Evolutionary conservation across 2,888 invertebrate species (phyloP), one percentile per base, ranked within the genome.

Genomic region (Pantelozetes paolii): DNA sequence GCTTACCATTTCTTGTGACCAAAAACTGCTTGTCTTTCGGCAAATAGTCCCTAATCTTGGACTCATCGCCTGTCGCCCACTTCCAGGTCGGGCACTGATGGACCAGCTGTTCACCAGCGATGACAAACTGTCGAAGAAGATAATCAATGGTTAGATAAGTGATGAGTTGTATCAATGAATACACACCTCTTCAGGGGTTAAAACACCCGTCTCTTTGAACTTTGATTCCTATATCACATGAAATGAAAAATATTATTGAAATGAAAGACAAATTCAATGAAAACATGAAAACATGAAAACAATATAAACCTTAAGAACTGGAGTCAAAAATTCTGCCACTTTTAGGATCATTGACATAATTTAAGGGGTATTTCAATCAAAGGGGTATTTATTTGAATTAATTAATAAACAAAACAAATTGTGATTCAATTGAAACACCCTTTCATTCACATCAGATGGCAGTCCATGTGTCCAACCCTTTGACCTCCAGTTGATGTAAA

Each of bases 81-180:
- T 95, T 93, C 99, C 99, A 99, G 0, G 99, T 98, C 0, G 99
- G 98, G 81, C 98, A 99, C 82, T 98, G 97, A 83, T 99, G 97
- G 0, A 98, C 97, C 74, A 99, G 84, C 83, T 99, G 98, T 81
- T 99, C 98, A 1, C 99, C 99, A 26, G 99, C 98, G 3, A 91
- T 94, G 3, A 99, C 93, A 86, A 98, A 99, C 85, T 86, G 78
- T 11, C 2, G 8, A 45, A 54, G 59, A 64, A 72, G 11, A 45
- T 32, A 30, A 57, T 40, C 13, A 59, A 42, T 36, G 72, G 67
- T 45, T 69, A 54, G 69, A 45, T n/a, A 48, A 45, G n/a, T 62
- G 30, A 71, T 50, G 71, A 77, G 71, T 73, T 57, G 50, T 45
- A 26, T 18, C 30, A 71, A 13, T 13, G 26, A 48, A 70, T n/a